Evolutionary conservation across 2,797 vertebrate species (phyloP).

Genomic region (Sylvilagus floridanus): DNA sequence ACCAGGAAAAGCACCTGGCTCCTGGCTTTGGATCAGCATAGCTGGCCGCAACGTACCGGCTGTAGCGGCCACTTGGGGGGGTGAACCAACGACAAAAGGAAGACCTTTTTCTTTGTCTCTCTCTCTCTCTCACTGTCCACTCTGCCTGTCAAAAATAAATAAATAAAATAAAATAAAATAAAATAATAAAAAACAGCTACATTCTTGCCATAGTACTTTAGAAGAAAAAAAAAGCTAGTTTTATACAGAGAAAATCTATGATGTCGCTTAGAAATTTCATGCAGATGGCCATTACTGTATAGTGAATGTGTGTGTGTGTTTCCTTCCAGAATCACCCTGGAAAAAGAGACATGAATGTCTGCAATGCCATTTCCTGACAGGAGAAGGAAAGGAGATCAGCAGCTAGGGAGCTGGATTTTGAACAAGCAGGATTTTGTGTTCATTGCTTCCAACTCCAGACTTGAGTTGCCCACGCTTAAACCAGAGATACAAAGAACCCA

Average conservation of each 20-base stretch:
- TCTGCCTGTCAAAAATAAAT: too few relatives aligned
- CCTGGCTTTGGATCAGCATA: too few relatives aligned
- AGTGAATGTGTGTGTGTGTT: constrained; percentile 47
- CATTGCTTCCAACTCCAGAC: constrained; percentile 60
- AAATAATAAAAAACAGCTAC: not conserved
- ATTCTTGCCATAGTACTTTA: constrained; percentile 24
- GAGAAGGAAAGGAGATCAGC: constrained; percentile 68
- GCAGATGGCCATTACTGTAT: not conserved
- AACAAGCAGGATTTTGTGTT: constrained; percentile 74
- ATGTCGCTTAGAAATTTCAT: not conserved
- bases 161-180: too few relatives aligned
- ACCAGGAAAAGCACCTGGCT: too few relatives aligned
- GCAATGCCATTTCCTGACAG: constrained; percentile 73
- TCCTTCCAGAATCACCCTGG: constrained; percentile 72
- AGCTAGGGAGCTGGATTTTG: constrained; percentile 69
- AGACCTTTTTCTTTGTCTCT: too few relatives aligned
- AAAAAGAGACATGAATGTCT: constrained; percentile 69
- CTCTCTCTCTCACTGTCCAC: too few relatives aligned
- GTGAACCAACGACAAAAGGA: too few relatives aligned
- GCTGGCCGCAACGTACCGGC: too few relatives aligned
- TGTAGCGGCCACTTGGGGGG: too few relatives aligned
- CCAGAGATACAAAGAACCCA: constrained; percentile 56
- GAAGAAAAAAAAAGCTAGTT: not conserved
- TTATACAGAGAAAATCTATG: constrained; percentile 3
- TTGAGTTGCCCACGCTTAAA: constrained; percentile 51